A percentile compares a stretch with the other conserved stretches of the same genome.
Evolutionary conservation across 2,113 vertebrate genomes (phyloP).

Genomic region (Xyliphius kryptos): DNA sequence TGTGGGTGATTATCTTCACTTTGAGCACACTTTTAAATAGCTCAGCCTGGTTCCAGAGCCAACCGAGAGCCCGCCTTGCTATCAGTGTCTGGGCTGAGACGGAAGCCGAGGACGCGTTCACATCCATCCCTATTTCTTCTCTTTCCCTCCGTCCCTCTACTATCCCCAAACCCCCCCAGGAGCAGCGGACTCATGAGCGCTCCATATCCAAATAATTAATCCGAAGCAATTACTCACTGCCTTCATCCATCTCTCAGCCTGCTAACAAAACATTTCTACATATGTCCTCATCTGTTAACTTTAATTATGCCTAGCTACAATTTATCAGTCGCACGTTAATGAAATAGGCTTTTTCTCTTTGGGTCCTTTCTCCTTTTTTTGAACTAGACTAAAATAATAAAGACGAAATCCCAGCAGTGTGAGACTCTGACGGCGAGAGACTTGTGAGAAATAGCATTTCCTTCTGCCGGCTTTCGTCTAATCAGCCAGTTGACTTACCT

Average conservation of each 20-base stretch:
- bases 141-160: conserved; percentile 32
- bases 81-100: conserved; percentile 35
- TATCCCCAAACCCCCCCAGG: conserved; percentile 59
- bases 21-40: conserved; percentile 35
- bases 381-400: conserved; percentile 54
- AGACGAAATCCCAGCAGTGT: conserved; percentile 43
- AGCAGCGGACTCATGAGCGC: conserved; percentile 63
- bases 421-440: conserved; percentile 45
- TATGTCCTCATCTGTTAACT: conserved; percentile 75
- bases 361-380: conserved; percentile 57
- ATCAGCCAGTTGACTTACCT: conserved; percentile 33
- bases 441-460: conserved; percentile 36
- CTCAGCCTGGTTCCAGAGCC: conserved; percentile 17
- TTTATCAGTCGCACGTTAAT: conserved; percentile 72
- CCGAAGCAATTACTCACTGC: conserved; percentile 75
- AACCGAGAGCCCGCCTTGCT: conserved; percentile 15
- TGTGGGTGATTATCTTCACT: conserved; percentile 24
- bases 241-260: conserved; percentile 70
- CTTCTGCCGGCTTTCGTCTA: conserved; percentile 34
- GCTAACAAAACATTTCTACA: conserved; percentile 77
- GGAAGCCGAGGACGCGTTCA: conserved; percentile 29
- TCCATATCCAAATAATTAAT: conserved; percentile 75
- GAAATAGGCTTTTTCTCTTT: conserved; percentile 63
- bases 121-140: conserved; percentile 34
- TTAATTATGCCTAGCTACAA: conserved; percentile 68